Base-by-base conservation (phyloP, 1,140 invertebrate species). In the Chlorops oryzae region DNA sequence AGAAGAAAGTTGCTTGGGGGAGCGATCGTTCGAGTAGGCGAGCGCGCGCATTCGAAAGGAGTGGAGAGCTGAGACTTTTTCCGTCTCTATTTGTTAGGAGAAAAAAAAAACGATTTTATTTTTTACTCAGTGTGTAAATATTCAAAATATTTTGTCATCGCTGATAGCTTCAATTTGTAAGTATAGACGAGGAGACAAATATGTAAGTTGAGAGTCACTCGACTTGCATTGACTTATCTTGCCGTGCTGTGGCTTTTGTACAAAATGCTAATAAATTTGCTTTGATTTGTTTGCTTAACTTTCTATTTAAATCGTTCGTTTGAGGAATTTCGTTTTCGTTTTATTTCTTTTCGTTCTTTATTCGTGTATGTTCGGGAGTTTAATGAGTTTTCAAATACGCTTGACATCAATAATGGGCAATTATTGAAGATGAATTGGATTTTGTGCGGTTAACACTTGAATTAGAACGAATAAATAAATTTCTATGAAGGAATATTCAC, bases 181-280 rank as follows among this genome's bases (percentile, higher is more conserved):
- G n/a, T n/a, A n/a, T n/a, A n/a, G n/a, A n/a, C n/a, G n/a, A n/a
- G n/a, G n/a, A n/a, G n/a, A n/a, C n/a, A n/a, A n/a, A n/a, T n/a
- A n/a, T n/a, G n/a, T n/a, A n/a, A n/a, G n/a, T n/a, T n/a, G n/a
- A n/a, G n/a, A n/a, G n/a, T n/a, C n/a, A n/a, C n/a, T n/a, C n/a
- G n/a, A n/a, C n/a, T n/a, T n/a, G n/a, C n/a, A n/a, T n/a, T n/a
- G n/a, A n/a, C n/a, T n/a, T n/a, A n/a, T n/a, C n/a, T n/a, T n/a
- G n/a, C n/a, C n/a, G n/a, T n/a, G n/a, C n/a, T n/a, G 64, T 66
- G 64, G 67, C 64, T 67, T 64, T 61, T 67, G 62, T 50, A 58
- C 58, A 57, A 61, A 67, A 57, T 61, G 62, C 59, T 59, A 60
- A 66, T 66, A 66, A 66, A 66, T 66, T 66, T 65, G 64, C 59